Base-by-base conservation (phyloP, 2,113 vertebrate species). In the Xenopus laevis region DNA sequence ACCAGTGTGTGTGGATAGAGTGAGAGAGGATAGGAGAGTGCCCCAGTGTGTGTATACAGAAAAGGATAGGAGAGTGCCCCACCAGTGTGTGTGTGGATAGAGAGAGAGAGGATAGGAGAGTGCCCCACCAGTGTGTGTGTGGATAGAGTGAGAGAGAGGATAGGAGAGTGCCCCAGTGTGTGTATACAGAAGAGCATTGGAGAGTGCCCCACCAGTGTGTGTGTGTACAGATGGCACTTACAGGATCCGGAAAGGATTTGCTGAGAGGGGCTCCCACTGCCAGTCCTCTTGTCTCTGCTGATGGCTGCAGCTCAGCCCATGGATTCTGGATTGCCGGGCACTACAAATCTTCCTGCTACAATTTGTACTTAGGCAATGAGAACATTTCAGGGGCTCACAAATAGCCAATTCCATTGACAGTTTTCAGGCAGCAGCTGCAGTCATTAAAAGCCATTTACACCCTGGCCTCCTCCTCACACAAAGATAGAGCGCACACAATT, bases 401-500 rank as follows among this genome's bases (percentile, higher is more conserved):
- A 79, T 71, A 84, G 80, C 76, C 82, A 78, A 72, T 83, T 79
- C 81, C 83, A 84, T 82, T 88, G 84, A 85, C 81, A 85, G 78
- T 83, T 86, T 71, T 78, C 77, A 84, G 84, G 85, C 85, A 82
- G 84, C 84, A 86, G 85, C 86, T 86, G 87, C 86, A 81, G 85
- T 87, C 88, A 87, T 89, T 88, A 88, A 88, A 89, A 84, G 84
- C 84, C 84, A 90, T 89, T 89, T 89, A 85, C 86, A 88, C 83
- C 87, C 86, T 82, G 87, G 84, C n/a, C n/a, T n/a, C 84, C 83
- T 82, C 52, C 58, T 55, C 78, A 47, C 84, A 90, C 88, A 88
- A 86, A 89, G 89, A 84, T 84, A 30, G 80, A 80, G 84, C 80
- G 78, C 81, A 85, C 53, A 74, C 86, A 84, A 86, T 89, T 79